Base-by-base conservation (phyloP, 2,797 vertebrate genomes). In the Ctenochaetus hawaiiensis region DNA sequence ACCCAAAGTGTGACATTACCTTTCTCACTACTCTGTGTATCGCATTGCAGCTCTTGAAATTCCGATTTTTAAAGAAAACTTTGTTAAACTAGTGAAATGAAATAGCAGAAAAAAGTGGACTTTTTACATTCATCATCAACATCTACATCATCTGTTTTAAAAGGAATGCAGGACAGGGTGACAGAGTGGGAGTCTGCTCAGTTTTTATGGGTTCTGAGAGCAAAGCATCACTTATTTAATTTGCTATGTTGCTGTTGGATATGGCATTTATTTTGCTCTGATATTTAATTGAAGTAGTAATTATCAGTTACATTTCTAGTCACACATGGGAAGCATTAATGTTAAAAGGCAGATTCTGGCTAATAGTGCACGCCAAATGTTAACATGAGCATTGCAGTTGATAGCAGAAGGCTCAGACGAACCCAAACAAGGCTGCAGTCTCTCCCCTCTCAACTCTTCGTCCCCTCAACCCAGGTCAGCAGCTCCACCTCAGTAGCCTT, bases 401-500 rank as follows among this genome's bases (percentile, higher is more conserved):
- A 82, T 37, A 43, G 47, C 7, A n/a, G 41, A 54, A 70, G 59
- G 57, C 72, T 77, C 30, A 23, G 14, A 66, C 17, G 68, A 83
- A 81, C 62, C 79, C 49, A 23, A 67, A 72, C 59, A 58, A 22
- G 5, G n/a, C 41, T 0, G 39, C 81, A 12, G 57, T 30, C 72
- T 67, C 81, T 64, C 66, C 22, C 52, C 44, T 2, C 45, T 62
- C 26, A 16, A 45, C 69, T 69, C 61, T 51, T 61, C 41, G 68
- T 66, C 69, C 59, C 68, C 52, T 83, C 78, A 80, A 84, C 67
- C 88, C 91, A 93, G 90, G 92, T 90, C 89, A 84, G 87, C 91
- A 91, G 85, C 86, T 91, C 92, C 92, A 93, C 92, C 93, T 94
- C 92, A 89, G 90, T 90, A 91, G 93, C 94, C 94, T 94, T 94